These are phyloP conservation scores for Naso thynnoides DNA, from an alignment of 2,797 vertebrate species.

Conservation along the genomic window DNA sequence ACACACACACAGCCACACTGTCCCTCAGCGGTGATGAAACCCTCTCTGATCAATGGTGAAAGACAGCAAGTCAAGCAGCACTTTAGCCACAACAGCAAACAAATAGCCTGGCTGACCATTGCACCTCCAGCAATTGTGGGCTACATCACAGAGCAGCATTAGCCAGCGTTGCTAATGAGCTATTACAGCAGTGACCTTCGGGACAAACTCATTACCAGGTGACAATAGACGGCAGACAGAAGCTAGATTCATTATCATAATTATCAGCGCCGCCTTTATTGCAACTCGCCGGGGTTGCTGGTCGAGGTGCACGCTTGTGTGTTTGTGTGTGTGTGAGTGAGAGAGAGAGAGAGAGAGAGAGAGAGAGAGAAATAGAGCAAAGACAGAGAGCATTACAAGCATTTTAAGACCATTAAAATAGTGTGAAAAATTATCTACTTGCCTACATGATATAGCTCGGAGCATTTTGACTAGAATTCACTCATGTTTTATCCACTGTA, in stretches of 20 bases:
- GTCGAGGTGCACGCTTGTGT: conserved; percentile 30
- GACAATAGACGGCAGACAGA: conserved; percentile 73
- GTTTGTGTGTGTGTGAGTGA: conserved; percentile 23
- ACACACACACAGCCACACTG: background rate
- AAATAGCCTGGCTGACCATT: conserved; percentile 58
- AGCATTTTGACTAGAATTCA: conserved; percentile 30
- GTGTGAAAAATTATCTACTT: conserved; percentile 27
- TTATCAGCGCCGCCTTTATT: conserved; percentile 68
- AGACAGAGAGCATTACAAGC: conserved; percentile 40
- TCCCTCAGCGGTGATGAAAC: conserved; percentile 44
- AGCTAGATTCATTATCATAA: conserved; percentile 76
- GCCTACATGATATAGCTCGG: conserved; percentile 14
- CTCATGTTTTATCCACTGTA: conserved; percentile 43
- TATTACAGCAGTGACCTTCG: conserved; percentile 74
- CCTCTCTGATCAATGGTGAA: conserved; percentile 54
- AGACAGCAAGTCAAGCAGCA: conserved; percentile 33
- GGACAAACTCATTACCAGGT: conserved; percentile 78
- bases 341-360: conserved; percentile 5
- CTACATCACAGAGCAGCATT: conserved; percentile 55
- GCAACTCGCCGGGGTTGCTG: conserved; percentile 53
- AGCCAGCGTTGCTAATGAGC: conserved; percentile 74
- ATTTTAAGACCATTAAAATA: conserved; percentile 47
- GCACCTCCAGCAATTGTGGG: conserved; percentile 46
- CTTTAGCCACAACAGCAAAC: conserved; percentile 44
- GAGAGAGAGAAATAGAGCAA: no score